Percentiles rank a stretch among this genome's conserved stretches.
Evolutionary conservation across 2,113 vertebrate species (phyloP).

Genomic region (Oryzias javanicus): DNA sequence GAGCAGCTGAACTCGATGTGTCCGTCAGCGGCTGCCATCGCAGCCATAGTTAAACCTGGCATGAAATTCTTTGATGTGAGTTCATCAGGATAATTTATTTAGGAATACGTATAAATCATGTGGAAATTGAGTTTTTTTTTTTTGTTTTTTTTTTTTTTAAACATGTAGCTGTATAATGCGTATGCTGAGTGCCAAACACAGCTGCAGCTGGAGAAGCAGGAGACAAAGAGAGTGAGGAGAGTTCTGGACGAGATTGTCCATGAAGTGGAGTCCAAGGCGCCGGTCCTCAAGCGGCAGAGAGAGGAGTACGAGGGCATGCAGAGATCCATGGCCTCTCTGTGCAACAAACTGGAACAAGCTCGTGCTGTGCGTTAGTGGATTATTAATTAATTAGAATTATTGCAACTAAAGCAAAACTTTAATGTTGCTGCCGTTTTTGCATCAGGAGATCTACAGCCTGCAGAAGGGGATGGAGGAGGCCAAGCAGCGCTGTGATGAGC

Average conservation of each 20-base stretch:
- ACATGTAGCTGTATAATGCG: slow-evolving; percentile 88
- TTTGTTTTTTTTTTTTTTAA: too few species aligned
- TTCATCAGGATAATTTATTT: background rate
- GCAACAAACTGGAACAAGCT: slow-evolving; percentile 91
- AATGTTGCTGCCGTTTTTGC: slow-evolving; percentile 1
- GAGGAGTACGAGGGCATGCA: slow-evolving; percentile 93
- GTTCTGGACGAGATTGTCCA: slow-evolving; percentile 92
- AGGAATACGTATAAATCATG: background rate
- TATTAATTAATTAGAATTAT: background rate
- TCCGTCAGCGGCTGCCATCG: slow-evolving; percentile 92
- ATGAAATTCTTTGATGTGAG: slow-evolving; percentile 96
- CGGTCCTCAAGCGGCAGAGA: slow-evolving; percentile 88
- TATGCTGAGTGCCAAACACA: slow-evolving; percentile 92
- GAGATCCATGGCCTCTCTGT: slow-evolving; percentile 88
- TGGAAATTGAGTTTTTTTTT: too few species aligned
- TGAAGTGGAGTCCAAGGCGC: slow-evolving; percentile 94
- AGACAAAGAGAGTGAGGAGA: slow-evolving; percentile 87
- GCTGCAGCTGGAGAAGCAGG: slow-evolving; percentile 88
- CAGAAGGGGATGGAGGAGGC: slow-evolving; percentile 88
- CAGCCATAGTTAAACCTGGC: slow-evolving; percentile 93
- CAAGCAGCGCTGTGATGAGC: slow-evolving; percentile 81
- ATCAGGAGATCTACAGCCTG: slow-evolving; percentile 88
- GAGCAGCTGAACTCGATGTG: slow-evolving; percentile 94
- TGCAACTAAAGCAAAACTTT: background rate
- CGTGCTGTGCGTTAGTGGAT: slow-evolving; percentile 70